Percentiles rank a stretch among this genome's conserved stretches.
These are phyloP conservation scores for Pandemis heparana DNA, from an alignment of 2,888 invertebrate genomes.

Conservation along the genomic window DNA sequence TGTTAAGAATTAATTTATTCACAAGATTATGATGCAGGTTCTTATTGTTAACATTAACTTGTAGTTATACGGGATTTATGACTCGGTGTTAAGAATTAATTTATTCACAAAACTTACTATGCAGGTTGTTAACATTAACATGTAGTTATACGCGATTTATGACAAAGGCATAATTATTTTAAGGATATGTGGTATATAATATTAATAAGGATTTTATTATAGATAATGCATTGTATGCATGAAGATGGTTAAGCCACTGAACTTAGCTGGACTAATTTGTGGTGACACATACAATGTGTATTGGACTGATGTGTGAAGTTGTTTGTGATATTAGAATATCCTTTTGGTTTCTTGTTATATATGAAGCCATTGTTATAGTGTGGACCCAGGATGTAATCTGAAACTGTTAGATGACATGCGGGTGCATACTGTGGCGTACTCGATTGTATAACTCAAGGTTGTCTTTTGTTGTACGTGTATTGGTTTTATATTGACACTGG, in stretches of 20 bases:
- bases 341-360: conserved; percentile 46
- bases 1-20: neutral
- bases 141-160: neutral
- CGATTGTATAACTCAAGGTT: neutral
- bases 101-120: neutral
- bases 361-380: conserved; percentile 47
- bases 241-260: conserved; percentile 45
- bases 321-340: conserved; percentile 75
- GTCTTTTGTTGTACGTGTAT: neutral
- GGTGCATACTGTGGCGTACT: conserved; percentile 45
- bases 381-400: neutral
- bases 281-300: conserved; percentile 55
- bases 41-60: neutral
- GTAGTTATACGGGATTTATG: neutral
- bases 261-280: conserved; percentile 40
- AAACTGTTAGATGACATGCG: neutral
- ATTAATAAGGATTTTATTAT: conserved; percentile 40
- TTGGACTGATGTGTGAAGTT: conserved; percentile 74
- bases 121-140: neutral
- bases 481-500: conserved; percentile 19
- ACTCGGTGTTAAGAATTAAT: conserved; percentile 15
- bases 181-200: conserved; percentile 50
- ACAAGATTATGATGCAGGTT: neutral
- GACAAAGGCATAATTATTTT: conserved; percentile 32
- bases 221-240: conserved; percentile 44